phyloP scores from a whole-genome alignment of 2,888 invertebrate species.

The Alitta virens region DNA sequence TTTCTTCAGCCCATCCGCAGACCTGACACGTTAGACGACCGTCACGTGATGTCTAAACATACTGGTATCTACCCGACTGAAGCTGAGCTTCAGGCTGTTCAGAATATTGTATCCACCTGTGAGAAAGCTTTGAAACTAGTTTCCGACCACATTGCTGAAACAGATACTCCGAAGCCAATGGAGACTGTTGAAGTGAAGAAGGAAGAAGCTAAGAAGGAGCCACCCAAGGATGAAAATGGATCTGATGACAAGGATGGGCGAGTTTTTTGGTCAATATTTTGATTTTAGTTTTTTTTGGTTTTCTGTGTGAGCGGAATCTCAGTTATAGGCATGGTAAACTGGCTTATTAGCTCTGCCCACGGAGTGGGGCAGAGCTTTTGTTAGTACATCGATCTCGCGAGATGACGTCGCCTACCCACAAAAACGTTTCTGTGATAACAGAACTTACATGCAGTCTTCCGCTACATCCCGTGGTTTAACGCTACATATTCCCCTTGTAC shows the following conservation, averaged over 20 bases:
- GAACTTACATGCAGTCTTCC: no score
- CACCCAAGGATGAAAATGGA: no score
- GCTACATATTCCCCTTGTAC: no score
- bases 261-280: slow-evolving; percentile 1
- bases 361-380: no score
- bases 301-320: no score
- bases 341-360: no score
- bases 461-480: no score
- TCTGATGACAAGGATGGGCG: slow-evolving; percentile 46
- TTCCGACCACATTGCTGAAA: slow-evolving; percentile 67
- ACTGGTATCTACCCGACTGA: slow-evolving; percentile 91
- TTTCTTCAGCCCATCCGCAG: slow-evolving; percentile 62
- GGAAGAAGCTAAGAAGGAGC: slow-evolving; percentile 21
- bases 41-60: slow-evolving; percentile 90
- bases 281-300: no score
- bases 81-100: slow-evolving; percentile 72
- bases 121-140: slow-evolving; percentile 93
- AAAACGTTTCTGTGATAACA: no score
- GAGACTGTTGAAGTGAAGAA: slow-evolving; percentile 28
- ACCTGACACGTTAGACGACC: slow-evolving; percentile 91
- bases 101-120: slow-evolving; percentile 86
- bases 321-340: no score
- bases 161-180: slow-evolving; percentile 34
- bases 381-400: no score
- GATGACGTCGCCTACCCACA: no score